Evolutionary conservation across 2,888 invertebrate genomes (phyloP).

Genomic region (Drosophila putrida): DNA sequence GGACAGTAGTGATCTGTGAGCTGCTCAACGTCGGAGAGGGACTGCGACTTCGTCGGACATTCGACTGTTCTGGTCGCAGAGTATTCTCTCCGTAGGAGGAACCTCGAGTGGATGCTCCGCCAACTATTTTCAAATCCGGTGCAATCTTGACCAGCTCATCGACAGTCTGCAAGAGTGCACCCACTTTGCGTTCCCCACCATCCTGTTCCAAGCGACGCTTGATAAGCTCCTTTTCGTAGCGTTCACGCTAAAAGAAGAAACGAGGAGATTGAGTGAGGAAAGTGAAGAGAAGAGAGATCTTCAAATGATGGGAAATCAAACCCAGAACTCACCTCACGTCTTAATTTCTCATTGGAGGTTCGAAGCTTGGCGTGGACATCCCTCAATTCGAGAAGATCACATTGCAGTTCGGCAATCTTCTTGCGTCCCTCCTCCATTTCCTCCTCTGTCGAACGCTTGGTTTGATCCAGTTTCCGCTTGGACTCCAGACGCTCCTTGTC

Average conservation of each 20-base stretch:
- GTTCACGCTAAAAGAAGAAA: conserved; percentile 87
- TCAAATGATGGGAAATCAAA: background rate
- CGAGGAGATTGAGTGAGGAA: background rate
- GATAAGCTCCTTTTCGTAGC: conserved; percentile 92
- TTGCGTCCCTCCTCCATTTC: conserved; percentile 95
- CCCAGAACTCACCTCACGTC: conserved; percentile 88
- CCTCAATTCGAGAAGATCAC: conserved; percentile 93
- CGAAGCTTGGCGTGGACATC: conserved; percentile 96
- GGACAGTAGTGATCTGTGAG: conserved; percentile 82
- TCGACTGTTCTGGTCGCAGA: conserved; percentile 79
- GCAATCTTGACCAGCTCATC: conserved; percentile 92
- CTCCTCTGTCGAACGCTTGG: conserved; percentile 93
- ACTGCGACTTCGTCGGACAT: conserved; percentile 77
- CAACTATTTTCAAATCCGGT: conserved; percentile 88
- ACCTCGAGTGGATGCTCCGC: conserved; percentile 71
- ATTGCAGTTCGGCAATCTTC: conserved; percentile 93
- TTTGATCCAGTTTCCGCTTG: conserved; percentile 93
- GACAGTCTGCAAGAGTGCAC: conserved; percentile 91
- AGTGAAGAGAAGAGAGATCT: no score
- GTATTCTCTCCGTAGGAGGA: conserved; percentile 63
- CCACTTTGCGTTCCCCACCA: conserved; percentile 91
- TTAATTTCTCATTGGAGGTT: conserved; percentile 95
- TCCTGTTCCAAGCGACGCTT: conserved; percentile 88
- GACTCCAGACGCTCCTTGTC: conserved; percentile 95
- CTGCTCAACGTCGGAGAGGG: conserved; percentile 82